Percentiles rank a stretch among this genome's conserved stretches.
These are phyloP conservation scores for Oophaga pumilio DNA, from an alignment of 2,113 vertebrate species.

Conservation along the genomic window DNA sequence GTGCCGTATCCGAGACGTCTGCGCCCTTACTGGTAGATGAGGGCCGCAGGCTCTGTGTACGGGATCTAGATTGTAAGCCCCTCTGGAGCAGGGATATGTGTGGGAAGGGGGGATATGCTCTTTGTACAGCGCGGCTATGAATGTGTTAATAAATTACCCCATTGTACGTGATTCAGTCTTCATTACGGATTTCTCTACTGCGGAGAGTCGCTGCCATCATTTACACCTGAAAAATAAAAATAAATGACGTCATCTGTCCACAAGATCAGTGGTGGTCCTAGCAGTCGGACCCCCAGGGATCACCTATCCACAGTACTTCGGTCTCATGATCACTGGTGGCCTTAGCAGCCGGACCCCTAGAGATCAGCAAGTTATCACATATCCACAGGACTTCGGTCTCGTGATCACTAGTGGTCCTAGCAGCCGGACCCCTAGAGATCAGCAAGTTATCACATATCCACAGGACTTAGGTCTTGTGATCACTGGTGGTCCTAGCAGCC, in stretches of 20 bases:
- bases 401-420: too few relatives aligned
- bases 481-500: too few relatives aligned
- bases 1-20: not conserved
- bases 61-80: not conserved
- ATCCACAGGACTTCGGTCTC: too few relatives aligned
- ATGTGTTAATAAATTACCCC: conserved; percentile 9
- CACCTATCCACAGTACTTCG: too few relatives aligned
- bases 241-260: not conserved
- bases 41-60: not conserved
- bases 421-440: too few relatives aligned
- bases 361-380: too few relatives aligned
- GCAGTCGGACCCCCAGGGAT: too few relatives aligned
- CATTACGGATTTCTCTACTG: not conserved
- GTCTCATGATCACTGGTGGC: too few relatives aligned
- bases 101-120: not conserved
- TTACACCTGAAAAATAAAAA: not conserved
- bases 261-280: too few relatives aligned
- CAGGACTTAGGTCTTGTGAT: too few relatives aligned
- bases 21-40: not conserved
- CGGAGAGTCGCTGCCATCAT: not conserved
- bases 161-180: not conserved
- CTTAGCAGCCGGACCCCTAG: too few relatives aligned
- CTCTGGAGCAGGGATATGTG: not conserved
- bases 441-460: too few relatives aligned
- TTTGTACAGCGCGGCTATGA: not conserved